Conservation (phyloP, 2,888 invertebrate species). For the Malacosoma neustria region DNA sequence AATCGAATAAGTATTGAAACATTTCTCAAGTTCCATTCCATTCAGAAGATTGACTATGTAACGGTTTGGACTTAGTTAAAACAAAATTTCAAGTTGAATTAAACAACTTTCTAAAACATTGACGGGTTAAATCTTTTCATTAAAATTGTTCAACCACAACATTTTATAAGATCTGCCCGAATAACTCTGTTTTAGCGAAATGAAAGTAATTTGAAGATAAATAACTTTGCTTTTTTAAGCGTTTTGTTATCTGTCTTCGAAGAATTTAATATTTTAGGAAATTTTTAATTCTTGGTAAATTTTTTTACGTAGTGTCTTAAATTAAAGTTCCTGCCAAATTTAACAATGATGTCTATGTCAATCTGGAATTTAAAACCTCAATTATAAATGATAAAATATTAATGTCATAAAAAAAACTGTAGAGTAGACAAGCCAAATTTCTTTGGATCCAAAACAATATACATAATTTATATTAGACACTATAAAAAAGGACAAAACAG, state of each 20-base stretch:
- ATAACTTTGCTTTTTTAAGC: not conserved
- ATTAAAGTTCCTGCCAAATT: no score
- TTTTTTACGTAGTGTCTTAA: no score
- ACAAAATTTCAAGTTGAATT: slow-evolving; percentile 39
- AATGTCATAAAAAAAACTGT: no score
- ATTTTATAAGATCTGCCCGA: slow-evolving; percentile 44
- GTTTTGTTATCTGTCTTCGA: not conserved
- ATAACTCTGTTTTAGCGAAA: slow-evolving; percentile 44
- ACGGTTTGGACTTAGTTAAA: slow-evolving; percentile 26
- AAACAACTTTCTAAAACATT: slow-evolving; percentile 41
- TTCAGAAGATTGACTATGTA: slow-evolving; percentile 18
- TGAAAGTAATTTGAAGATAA: slow-evolving; percentile 54
- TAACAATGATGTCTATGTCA: no score
- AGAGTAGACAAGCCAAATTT: no score
- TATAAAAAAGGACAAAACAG: no score
- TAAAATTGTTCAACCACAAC: slow-evolving; percentile 60
- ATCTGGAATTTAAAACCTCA: no score
- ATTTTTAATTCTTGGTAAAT: no score
- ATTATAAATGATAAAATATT: no score
- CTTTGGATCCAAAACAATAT: no score
- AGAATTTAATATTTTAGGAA: not conserved
- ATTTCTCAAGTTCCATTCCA: not conserved
- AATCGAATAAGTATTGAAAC: slow-evolving; percentile 9
- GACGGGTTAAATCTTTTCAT: slow-evolving; percentile 49
- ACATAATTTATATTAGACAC: no score